A percentile compares a stretch with the other conserved stretches of the same genome.
These are phyloP conservation scores for Brevimyrus niger DNA, from an alignment of 2,113 vertebrate genomes.

Conservation along the genomic window DNA sequence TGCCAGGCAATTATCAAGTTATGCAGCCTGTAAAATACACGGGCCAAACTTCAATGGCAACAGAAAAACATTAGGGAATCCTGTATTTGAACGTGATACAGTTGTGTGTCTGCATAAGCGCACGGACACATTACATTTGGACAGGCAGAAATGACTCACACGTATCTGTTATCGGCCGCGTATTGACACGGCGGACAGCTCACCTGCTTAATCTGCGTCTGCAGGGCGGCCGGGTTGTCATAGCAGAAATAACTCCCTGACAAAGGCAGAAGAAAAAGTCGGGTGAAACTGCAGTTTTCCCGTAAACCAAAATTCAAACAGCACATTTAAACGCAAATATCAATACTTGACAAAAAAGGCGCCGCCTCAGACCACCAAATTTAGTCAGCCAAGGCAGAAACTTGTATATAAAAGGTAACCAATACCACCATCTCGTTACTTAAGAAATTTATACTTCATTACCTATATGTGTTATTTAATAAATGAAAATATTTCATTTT, in stretches of 20 bases:
- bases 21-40: not conserved
- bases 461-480: not conserved
- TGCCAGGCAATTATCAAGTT: not conserved
- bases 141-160: not conserved
- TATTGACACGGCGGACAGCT: constrained; percentile 32
- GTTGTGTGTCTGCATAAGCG: not conserved
- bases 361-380: not conserved
- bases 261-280: not conserved
- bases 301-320: not conserved
- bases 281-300: not conserved
- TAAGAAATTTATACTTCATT: not conserved
- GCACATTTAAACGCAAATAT: not conserved
- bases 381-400: not conserved
- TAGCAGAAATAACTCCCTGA: constrained; percentile 97
- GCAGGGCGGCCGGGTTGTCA: constrained; percentile 86
- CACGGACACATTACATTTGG: not conserved
- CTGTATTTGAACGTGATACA: not conserved
- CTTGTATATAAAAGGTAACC: not conserved
- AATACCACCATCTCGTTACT: not conserved
- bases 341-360: not conserved
- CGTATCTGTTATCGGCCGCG: not conserved
- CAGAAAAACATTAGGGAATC: not conserved
- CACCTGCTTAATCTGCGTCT: constrained; percentile 78
- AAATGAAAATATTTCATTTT: not conserved
- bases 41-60: not conserved